phyloP scores from a whole-genome alignment of 1,140 invertebrate genomes.

The Heliconius eleuchia region DNA sequence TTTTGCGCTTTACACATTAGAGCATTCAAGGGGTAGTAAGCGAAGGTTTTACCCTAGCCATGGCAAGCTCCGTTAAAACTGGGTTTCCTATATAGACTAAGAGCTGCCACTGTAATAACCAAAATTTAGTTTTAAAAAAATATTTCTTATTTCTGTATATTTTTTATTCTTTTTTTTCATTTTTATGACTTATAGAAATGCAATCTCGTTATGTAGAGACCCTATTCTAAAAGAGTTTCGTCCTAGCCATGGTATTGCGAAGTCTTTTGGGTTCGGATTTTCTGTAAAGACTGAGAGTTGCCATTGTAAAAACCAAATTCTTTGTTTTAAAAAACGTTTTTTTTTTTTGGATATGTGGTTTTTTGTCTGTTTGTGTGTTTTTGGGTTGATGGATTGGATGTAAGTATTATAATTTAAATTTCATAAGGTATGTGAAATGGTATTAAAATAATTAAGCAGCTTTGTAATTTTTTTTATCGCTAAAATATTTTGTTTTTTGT shows the following conservation, averaged over 20 bases:
- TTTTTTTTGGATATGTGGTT: not conserved
- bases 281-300: slow-evolving; percentile 64
- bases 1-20: no score
- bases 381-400: not conserved
- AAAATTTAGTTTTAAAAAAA: slow-evolving; percentile 31
- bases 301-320: slow-evolving; percentile 45
- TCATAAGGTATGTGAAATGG: not conserved
- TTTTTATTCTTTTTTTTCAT: no score
- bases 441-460: not conserved
- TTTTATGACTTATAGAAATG: no score
- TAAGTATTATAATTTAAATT: not conserved
- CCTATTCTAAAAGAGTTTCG: slow-evolving; percentile 39
- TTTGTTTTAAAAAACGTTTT: slow-evolving; percentile 7
- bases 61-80: no score
- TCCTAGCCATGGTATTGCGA: slow-evolving; percentile 65
- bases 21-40: no score
- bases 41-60: no score
- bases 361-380: slow-evolving; percentile 5
- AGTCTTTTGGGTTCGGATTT: slow-evolving; percentile 62
- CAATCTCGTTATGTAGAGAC: no score
- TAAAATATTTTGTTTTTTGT: not conserved
- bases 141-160: not conserved
- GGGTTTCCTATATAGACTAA: slow-evolving; percentile 43
- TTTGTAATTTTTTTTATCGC: not conserved
- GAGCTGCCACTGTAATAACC: slow-evolving; percentile 44